Evolutionary conservation across 2,113 vertebrate species (phyloP), one percentile per base, ranked within the genome.

Genomic region (Saccopteryx leptura): DNA sequence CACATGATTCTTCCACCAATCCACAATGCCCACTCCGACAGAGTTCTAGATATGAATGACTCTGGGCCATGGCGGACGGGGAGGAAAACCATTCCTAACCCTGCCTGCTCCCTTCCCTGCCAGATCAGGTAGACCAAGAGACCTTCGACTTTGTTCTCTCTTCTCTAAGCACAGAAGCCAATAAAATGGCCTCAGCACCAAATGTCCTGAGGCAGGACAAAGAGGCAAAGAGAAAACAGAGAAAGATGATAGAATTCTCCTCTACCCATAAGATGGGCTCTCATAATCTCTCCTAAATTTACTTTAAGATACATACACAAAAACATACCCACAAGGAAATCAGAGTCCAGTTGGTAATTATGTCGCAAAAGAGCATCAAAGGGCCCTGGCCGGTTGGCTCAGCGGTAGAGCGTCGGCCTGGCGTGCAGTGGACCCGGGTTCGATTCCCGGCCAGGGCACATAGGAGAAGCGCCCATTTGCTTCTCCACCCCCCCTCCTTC

Each of bases 361-460:
- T 15, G 83, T 10, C 33, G 19, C 52, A 86, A 79, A 94, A 75
- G 9, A 80, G 82, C 72, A 94, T 93, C 56, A 89, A 78, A 93
- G 19, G n/a, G n/a, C n/a, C n/a, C n/a, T n/a, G n/a, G n/a, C n/a
- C n/a, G n/a, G n/a, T n/a, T n/a, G n/a, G n/a, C n/a, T n/a, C n/a
- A n/a, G n/a, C n/a, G n/a, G n/a, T n/a, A n/a, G n/a, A n/a, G n/a
- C n/a, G n/a, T n/a, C n/a, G n/a, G n/a, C n/a, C n/a, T n/a, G n/a
- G n/a, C n/a, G n/a, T n/a, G n/a, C n/a, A n/a, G n/a, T n/a, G n/a
- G n/a, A n/a, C n/a, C n/a, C n/a, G n/a, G n/a, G n/a, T n/a, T n/a
- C n/a, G n/a, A n/a, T n/a, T n/a, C n/a, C n/a, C n/a, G n/a, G n/a
- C n/a, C n/a, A n/a, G n/a, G n/a, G n/a, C n/a, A n/a, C n/a, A n/a